Base-by-base conservation (phyloP, 2,113 vertebrate genomes). In the Candoia aspera region DNA sequence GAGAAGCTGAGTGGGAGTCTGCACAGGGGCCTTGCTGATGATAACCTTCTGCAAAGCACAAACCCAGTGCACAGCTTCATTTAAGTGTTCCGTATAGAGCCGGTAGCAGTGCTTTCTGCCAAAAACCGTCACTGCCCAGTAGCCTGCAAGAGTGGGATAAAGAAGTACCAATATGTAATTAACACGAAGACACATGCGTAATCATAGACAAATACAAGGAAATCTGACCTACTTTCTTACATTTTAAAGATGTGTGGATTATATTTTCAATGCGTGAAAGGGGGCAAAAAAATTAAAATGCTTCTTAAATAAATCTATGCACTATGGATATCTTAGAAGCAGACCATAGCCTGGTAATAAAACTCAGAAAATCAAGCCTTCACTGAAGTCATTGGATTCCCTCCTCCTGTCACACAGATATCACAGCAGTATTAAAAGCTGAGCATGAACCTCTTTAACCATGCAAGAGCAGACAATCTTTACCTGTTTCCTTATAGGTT, bases 1-100 rank as follows among this genome's bases (percentile, higher is more conserved):
- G 90, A 99, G 98, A 86, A 99, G 98, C 96, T 99, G 99, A 0
- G 99, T 99, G 62, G 99, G 99, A 0, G 99, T 99, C 94, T 99
- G 99, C 93, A 99, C 97, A 0, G 99, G 99, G 0, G 98, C 98
- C 97, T 99, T 99, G 96, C 98, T 98, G 92, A 98, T 97, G 0
- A 99, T 99, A 96, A 99, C 99, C 92, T 98, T 98, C 93, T 99
- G 98, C 93, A 99, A 96, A 0, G 98, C 99, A 24, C 98, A 98
- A 4, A 98, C 99, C 99, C 99, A 99, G 97, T 97, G 98, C 93
- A 99, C 98, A 0, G 98, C 99, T 96, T 99, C 99, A 0, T 98
- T 98, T 95, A 99, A 98, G 94, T 99, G 98, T 84, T 98, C 98
- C 0, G 98, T 99, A 97, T 98, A 99, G 26, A 99, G 97, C 87